These are phyloP conservation scores for Plectropomus leopardus DNA, from an alignment of 2,113 vertebrate genomes.

Conservation along the genomic window DNA sequence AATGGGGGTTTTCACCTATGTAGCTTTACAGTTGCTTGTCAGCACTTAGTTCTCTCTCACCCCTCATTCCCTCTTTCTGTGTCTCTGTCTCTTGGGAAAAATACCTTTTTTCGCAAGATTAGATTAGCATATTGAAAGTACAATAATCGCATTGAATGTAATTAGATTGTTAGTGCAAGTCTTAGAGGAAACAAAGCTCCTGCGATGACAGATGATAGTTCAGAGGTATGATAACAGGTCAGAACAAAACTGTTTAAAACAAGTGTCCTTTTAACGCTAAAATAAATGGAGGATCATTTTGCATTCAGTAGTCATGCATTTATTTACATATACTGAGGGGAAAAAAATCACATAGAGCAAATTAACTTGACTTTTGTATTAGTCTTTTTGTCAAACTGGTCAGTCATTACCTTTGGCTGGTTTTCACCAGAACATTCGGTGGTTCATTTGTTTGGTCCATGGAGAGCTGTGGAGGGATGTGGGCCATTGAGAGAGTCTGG, in stretches of 20 bases:
- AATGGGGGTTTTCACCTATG: constrained; percentile 11
- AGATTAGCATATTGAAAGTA: constrained; percentile 22
- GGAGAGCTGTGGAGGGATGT: constrained; percentile 67
- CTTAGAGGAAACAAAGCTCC: constrained; percentile 18
- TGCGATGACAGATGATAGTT: constrained; percentile 42
- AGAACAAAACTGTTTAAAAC: constrained; percentile 13
- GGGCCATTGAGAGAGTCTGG: constrained; percentile 64
- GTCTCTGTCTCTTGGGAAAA: constrained; percentile 21
- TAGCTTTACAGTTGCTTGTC: not conserved
- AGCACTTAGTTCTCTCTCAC: not conserved
- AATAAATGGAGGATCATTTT: constrained; percentile 10
- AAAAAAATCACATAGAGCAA: not conserved
- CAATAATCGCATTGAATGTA: constrained; percentile 17
- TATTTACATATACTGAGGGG: constrained; percentile 30
- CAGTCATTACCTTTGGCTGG: constrained; percentile 63
- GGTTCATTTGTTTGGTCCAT: constrained; percentile 63
- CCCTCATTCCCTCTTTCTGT: not conserved
- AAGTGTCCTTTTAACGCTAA: constrained; percentile 1
- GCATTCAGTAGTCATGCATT: not conserved
- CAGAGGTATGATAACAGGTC: constrained; percentile 15
- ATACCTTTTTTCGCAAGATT: not conserved
- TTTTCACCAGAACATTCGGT: constrained; percentile 56
- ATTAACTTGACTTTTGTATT: constrained; percentile 27
- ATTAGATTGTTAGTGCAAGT: constrained; percentile 22
- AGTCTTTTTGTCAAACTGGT: constrained; percentile 19